Conservation (phyloP, 2,888 invertebrate species). For the Drosophila vallismaia region DNA sequence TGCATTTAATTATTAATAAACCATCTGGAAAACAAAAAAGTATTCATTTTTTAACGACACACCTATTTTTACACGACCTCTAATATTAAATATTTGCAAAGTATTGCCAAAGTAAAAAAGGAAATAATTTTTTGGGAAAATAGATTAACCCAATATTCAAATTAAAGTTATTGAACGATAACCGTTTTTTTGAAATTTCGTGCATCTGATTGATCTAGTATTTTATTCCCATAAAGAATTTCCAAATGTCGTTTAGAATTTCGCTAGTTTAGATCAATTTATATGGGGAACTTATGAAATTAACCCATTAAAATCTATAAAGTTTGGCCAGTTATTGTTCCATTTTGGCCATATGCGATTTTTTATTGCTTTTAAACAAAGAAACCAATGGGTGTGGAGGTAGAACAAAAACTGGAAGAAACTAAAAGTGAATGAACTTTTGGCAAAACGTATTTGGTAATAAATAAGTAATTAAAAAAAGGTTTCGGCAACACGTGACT, state of each 20-base stretch:
- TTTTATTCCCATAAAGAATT: conserved; percentile 8
- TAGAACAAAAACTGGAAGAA: conserved; percentile 10
- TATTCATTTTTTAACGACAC: neutral
- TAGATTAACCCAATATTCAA: conserved; percentile 17
- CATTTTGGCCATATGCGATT: conserved; percentile 7
- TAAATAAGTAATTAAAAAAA: neutral
- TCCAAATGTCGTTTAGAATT: conserved; percentile 7
- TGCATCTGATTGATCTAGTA: conserved; percentile 31
- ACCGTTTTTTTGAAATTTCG: neutral
- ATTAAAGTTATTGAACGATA: conserved; percentile 8
- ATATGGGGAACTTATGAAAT: conserved; percentile 18
- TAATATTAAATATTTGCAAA: neutral
- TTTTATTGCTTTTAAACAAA: conserved; percentile 18
- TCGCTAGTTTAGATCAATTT: conserved; percentile 32
- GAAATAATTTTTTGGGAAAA: conserved; percentile 3
- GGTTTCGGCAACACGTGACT: neutral
- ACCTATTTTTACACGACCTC: neutral
- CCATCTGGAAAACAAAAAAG: neutral
- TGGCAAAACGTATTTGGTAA: neutral
- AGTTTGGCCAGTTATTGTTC: conserved; percentile 11
- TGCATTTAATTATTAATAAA: neutral
- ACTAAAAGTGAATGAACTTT: conserved; percentile 13
- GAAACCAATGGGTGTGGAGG: conserved; percentile 18
- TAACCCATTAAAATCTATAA: conserved; percentile 16
- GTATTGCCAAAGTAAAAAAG: neutral